phyloP scores from a whole-genome alignment of 2,797 vertebrate species.

The Lerista edwardsae region DNA sequence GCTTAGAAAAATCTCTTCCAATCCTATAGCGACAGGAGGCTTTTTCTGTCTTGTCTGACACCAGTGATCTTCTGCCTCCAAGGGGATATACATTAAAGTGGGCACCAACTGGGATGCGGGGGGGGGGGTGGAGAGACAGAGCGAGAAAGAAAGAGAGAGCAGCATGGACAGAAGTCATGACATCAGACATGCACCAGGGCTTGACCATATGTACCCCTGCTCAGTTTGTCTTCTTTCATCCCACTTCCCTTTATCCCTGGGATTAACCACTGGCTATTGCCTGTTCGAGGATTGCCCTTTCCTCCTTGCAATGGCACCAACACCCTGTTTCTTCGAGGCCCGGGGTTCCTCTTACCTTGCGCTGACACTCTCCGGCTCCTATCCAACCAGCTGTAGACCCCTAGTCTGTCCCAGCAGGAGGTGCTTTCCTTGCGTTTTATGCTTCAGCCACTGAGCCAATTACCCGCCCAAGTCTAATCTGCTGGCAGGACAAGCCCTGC shows the following conservation, averaged over 20 bases:
- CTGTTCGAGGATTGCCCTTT: neutral
- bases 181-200: no score
- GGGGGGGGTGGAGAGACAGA: neutral
- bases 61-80: neutral
- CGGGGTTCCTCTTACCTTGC: neutral
- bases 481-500: conserved; percentile 18
- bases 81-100: neutral
- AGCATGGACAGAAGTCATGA: no score
- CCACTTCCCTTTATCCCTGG: conserved; percentile 1
- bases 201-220: neutral
- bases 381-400: neutral
- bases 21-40: neutral
- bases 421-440: conserved; percentile 22
- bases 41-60: no score
- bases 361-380: neutral
- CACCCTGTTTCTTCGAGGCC: neutral
- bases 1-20: neutral
- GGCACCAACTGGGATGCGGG: neutral
- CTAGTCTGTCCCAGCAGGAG: neutral
- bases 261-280: neutral
- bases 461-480: conserved; percentile 33
- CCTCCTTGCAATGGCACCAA: neutral
- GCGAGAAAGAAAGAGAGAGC: neutral
- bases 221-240: neutral
- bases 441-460: conserved; percentile 38